phyloP scores from a whole-genome alignment of 1,140 invertebrate species.

The Triops longicaudatus region DNA sequence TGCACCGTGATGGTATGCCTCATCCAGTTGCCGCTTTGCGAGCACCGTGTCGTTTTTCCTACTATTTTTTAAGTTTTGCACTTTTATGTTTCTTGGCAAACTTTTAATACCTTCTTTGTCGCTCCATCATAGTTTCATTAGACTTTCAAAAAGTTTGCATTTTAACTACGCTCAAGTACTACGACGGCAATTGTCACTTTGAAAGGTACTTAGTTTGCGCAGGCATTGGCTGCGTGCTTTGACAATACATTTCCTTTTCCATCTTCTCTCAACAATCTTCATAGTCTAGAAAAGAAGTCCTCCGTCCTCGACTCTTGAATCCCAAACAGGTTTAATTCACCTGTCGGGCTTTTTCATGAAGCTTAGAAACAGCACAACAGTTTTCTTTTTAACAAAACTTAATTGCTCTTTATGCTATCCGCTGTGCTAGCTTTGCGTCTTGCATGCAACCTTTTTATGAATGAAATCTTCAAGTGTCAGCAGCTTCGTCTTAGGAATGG shows the following conservation, averaged over 20 bases:
- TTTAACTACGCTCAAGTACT: not conserved
- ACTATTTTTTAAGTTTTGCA: not conserved
- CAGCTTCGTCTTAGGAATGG: not conserved
- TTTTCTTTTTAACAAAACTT: not conserved
- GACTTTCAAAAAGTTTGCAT: not conserved
- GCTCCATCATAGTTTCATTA: not conserved
- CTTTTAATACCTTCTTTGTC: not conserved
- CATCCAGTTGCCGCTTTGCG: not conserved
- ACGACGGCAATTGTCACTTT: not conserved
- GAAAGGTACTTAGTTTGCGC: not conserved
- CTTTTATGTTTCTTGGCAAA: not conserved
- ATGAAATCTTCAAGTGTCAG: not conserved
- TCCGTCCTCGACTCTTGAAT: not conserved
- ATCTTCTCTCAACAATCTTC: not conserved
- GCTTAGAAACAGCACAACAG: not conserved
- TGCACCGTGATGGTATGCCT: not conserved
- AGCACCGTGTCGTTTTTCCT: not conserved
- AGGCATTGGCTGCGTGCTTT: not conserved
- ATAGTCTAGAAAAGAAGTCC: not conserved
- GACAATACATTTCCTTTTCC: not conserved
- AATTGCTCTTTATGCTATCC: not conserved
- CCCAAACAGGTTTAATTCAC: not conserved
- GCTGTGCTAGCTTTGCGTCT: not conserved
- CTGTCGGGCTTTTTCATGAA: not conserved
- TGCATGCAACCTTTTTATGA: slow-evolving; percentile 3